Evolutionary conservation across 2,113 vertebrate genomes (phyloP), one percentile per base, ranked within the genome.

Genomic region (Tursiops truncatus): DNA sequence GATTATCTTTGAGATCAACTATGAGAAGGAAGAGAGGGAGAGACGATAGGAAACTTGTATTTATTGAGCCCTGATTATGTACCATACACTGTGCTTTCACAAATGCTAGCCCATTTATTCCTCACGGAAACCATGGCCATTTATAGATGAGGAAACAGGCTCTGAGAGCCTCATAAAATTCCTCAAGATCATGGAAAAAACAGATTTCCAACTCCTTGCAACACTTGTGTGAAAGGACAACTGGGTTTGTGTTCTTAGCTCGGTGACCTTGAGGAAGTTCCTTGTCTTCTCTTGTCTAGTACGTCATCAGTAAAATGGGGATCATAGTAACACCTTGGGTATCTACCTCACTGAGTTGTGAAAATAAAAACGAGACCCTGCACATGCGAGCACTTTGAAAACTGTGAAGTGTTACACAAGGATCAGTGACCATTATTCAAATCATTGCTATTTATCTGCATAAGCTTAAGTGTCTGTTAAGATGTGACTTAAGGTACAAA

Each of bases 371-470:
- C 2, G 18, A 82, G 28, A 33, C 3, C 38, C 26, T 91, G 33
- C 38, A 8, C 0, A 2, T 1, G 1, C 0, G 0, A 71, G 41
- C 38, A 17, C 73, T 68, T 5, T 50, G 70, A 65, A n/a, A 92
- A 33, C 65, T 15, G 8, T 62, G 7, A 83, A 8, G 53, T 15
- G 25, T n/a, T 47, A 5, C 8, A 44, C 0, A 10, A 6, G 8
- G 17, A n/a, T 6, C 2, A 47, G n/a, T 25, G 60, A 74, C 26
- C n/a, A 3, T 28, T 20, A n/a, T 4, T 17, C 58, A 70, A 62
- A 50, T 36, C 38, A 79, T 21, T 53, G 28, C 74, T 25, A 21
- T 86, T 70, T 81, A 28, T 15, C 20, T 12, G 41, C 33, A 41
- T n/a, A 63, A 90, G 18, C 23, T 79, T 76, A 70, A 68, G 23